phyloP scores from a whole-genome alignment of 1,140 invertebrate genomes.

The Mya arenaria region DNA sequence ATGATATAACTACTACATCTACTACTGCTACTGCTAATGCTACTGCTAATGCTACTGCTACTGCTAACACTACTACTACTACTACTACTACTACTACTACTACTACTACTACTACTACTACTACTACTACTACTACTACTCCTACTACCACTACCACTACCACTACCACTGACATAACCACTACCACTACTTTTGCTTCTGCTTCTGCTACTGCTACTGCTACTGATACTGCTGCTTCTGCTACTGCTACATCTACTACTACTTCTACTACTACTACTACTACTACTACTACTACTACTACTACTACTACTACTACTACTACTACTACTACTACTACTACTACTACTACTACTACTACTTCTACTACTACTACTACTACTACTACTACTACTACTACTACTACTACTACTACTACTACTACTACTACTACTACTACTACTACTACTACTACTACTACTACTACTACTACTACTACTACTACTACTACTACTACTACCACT shows the following conservation, averaged over 20 bases:
- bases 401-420: slow-evolving; percentile 31
- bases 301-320: slow-evolving; percentile 42
- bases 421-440: slow-evolving; percentile 43
- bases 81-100: not conserved
- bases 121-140: not conserved
- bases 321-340: slow-evolving; percentile 40
- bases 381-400: slow-evolving; percentile 28
- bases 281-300: slow-evolving; percentile 48
- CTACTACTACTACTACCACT: slow-evolving; percentile 35
- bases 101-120: not conserved
- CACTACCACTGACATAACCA: not conserved
- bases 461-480: slow-evolving; percentile 44
- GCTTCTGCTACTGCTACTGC: slow-evolving; percentile 38
- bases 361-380: slow-evolving; percentile 24
- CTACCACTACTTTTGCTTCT: slow-evolving; percentile 32
- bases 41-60: not conserved
- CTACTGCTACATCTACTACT: slow-evolving; percentile 39
- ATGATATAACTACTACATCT: not conserved
- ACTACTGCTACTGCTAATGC: not conserved
- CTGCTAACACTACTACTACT: not conserved
- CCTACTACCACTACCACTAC: not conserved
- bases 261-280: slow-evolving; percentile 30
- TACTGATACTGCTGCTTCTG: slow-evolving; percentile 31
- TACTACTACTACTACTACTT: slow-evolving; percentile 35
- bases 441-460: slow-evolving; percentile 35